Percentiles rank a stretch among this genome's conserved stretches.
These are phyloP conservation scores for Drosophila kepulauana DNA, from an alignment of 1,140 invertebrate species.

Conservation along the genomic window DNA sequence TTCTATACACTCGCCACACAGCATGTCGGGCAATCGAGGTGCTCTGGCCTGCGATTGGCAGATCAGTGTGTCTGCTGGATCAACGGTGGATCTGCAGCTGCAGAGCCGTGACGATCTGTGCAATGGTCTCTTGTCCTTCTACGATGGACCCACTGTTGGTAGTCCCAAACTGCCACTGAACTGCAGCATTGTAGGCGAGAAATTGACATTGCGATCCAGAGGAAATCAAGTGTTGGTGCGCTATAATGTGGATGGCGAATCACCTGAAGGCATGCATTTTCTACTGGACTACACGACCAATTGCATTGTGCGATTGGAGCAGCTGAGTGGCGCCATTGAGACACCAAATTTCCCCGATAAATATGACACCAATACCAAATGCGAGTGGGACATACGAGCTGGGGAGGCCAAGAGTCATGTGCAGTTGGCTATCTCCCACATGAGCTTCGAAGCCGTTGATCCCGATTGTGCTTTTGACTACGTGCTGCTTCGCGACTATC, in stretches of 20 bases:
- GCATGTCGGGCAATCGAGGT: conserved; percentile 88
- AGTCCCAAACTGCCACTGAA: conserved; percentile 35
- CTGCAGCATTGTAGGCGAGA: conserved; percentile 32
- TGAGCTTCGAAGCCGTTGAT: conserved; percentile 87
- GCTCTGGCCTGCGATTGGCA: conserved; percentile 92
- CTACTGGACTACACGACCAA: conserved; percentile 59
- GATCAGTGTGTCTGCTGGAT: conserved; percentile 91
- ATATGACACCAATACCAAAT: conserved; percentile 88
- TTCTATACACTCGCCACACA: conserved; percentile 91
- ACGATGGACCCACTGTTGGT: conserved; percentile 57
- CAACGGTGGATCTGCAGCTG: conserved; percentile 86
- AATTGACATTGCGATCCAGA: conserved; percentile 37
- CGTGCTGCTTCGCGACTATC: conserved; percentile 85
- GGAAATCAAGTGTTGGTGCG: conserved; percentile 65
- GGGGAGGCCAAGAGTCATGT: conserved; percentile 89
- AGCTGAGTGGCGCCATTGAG: conserved; percentile 85
- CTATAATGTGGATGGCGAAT: conserved; percentile 45
- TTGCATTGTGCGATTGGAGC: conserved; percentile 86
- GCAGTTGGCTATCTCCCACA: conserved; percentile 90
- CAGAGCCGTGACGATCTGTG: conserved; percentile 36
- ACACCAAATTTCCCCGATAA: conserved; percentile 90
- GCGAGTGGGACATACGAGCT: conserved; percentile 91
- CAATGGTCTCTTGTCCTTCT: conserved; percentile 78
- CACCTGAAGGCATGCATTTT: conserved; percentile 50
- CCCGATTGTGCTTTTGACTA: conserved; percentile 86